Evolutionary conservation across 2,888 invertebrate species (phyloP).

Genomic region (Cantharis lateralis): DNA sequence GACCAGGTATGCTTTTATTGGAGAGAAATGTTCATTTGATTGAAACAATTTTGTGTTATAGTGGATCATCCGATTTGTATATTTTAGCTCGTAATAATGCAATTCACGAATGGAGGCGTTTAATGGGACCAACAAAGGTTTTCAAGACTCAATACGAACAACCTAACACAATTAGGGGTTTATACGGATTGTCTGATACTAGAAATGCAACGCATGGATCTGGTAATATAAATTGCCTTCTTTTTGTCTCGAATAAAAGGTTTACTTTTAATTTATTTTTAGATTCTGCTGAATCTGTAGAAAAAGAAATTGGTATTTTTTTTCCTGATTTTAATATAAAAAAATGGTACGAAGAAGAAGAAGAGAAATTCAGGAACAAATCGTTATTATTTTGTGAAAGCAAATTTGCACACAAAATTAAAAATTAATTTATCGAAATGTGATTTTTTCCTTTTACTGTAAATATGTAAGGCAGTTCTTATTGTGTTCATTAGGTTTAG

Average conservation of each 20-base stretch:
- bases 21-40: not conserved
- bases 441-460: not conserved
- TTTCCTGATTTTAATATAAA: constrained; percentile 80
- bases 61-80: constrained; percentile 83
- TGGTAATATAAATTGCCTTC: constrained; percentile 58
- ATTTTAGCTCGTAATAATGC: constrained; percentile 78
- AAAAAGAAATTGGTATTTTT: constrained; percentile 78
- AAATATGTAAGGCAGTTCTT: not conserved
- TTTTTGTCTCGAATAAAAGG: not conserved
- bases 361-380: constrained; percentile 56
- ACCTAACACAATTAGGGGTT: constrained; percentile 79
- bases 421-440: constrained; percentile 1
- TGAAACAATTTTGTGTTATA: constrained; percentile 54
- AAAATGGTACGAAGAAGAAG: constrained; percentile 60
- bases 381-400: constrained; percentile 60
- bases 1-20: constrained; percentile 64
- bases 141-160: constrained; percentile 77
- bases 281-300: constrained; percentile 78
- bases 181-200: constrained; percentile 90
- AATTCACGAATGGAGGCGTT: constrained; percentile 76
- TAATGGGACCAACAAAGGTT: constrained; percentile 92
- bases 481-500: not conserved
- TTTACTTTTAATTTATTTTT: not conserved
- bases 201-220: constrained; percentile 95
- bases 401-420: constrained; percentile 59